These are phyloP conservation scores for Battus philenor DNA, from an alignment of 1,140 invertebrate genomes.

Conservation along the genomic window DNA sequence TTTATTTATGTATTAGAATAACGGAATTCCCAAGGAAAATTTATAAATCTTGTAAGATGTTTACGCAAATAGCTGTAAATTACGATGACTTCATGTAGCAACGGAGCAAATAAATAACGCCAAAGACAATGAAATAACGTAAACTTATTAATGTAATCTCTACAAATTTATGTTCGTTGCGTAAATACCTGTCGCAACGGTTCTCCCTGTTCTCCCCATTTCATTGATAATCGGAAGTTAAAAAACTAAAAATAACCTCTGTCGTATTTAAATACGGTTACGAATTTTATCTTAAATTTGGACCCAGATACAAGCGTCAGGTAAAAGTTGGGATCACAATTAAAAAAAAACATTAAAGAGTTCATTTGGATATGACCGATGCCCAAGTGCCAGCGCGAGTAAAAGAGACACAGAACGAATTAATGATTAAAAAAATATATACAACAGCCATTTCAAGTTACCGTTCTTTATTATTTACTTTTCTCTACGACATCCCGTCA, in stretches of 20 bases:
- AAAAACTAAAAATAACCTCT: background rate
- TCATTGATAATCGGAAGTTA: too few species aligned
- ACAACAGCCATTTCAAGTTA: too few species aligned
- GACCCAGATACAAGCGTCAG: background rate
- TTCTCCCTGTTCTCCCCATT: too few species aligned
- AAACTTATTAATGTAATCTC: constrained; percentile 7
- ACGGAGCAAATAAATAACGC: constrained; percentile 8
- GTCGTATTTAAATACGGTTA: background rate
- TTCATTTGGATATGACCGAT: constrained; percentile 23
- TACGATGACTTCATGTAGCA: constrained; percentile 3
- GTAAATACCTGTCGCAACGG: background rate
- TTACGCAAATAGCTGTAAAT: constrained; percentile 8
- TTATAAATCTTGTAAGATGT: too few species aligned
- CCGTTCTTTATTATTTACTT: constrained; percentile 1
- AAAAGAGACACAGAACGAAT: constrained; percentile 5
- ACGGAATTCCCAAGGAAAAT: too few species aligned
- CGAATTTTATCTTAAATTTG: background rate
- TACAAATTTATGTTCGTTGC: background rate
- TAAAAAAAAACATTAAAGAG: constrained; percentile 17
- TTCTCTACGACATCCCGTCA: constrained; percentile 1
- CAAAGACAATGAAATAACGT: constrained; percentile 8
- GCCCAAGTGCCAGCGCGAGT: constrained; percentile 12
- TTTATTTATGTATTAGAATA: too few species aligned
- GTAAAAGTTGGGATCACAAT: background rate
- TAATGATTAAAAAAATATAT: too few species aligned